A percentile compares a stretch with the other conserved stretches of the same genome.
phyloP scores from a whole-genome alignment of 1,140 invertebrate species.

The Spodoptera frugiperda region DNA sequence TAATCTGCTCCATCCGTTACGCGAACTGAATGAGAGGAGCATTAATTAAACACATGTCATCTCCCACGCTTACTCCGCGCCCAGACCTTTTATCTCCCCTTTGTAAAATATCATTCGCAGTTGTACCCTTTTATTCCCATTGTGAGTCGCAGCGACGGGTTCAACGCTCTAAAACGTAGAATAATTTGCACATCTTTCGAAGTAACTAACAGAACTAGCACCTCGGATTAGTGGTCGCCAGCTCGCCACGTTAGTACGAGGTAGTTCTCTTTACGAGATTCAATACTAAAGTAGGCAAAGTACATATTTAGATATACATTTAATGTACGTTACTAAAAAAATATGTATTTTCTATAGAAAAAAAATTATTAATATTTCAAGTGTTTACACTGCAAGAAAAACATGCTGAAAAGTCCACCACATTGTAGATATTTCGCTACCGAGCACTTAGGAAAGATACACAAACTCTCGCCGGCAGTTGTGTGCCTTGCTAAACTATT shows the following conservation, averaged over 20 bases:
- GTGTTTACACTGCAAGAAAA: background rate
- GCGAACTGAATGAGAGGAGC: slow-evolving; percentile 52
- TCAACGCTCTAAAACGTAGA: background rate
- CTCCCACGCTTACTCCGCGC: slow-evolving; percentile 51
- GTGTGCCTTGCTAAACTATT: slow-evolving; percentile 27
- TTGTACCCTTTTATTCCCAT: slow-evolving; percentile 53
- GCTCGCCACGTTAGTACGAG: too few relatives aligned
- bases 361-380: too few relatives aligned
- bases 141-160: slow-evolving; percentile 38
- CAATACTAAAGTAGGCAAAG: too few relatives aligned
- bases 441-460: slow-evolving; percentile 4
- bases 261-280: too few relatives aligned
- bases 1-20: slow-evolving; percentile 56
- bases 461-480: slow-evolving; percentile 15
- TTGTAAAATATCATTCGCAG: slow-evolving; percentile 53
- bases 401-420: background rate
- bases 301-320: too few relatives aligned
- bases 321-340: too few relatives aligned
- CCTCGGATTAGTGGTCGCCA: too few relatives aligned
- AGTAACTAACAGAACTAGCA: too few relatives aligned
- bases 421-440: background rate
- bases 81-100: slow-evolving; percentile 52
- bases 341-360: too few relatives aligned
- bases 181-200: too few relatives aligned
- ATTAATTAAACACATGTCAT: slow-evolving; percentile 64